Base-by-base conservation (phyloP, 2,113 vertebrate genomes). In the Xiphophorus couchianus region DNA sequence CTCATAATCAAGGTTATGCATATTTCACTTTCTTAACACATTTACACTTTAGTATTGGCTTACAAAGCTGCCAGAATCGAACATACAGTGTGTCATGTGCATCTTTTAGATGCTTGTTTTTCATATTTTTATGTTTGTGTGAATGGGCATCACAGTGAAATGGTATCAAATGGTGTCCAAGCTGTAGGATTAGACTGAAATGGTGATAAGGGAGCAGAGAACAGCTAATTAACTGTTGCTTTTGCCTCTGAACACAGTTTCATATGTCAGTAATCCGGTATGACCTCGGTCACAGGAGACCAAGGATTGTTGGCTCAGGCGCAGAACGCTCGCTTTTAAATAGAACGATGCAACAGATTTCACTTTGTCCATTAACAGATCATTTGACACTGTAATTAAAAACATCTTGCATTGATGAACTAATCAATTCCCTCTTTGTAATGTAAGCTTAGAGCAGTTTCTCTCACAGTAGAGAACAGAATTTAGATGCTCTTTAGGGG, bases 311-410 rank as follows among this genome's bases (percentile, higher is more conserved):
- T 84, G 78, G 66, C 87, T 80, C 35, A 37, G 77, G 67, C 29
- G 51, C 81, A 78, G 61, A 77, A 85, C 75, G 61, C 84, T 83
- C 66, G 63, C 81, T 83, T 91, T 88, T 84, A 92, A 85, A 86
- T 86, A 82, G 85, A 84, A 91, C 74, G 71, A 91, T 88, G 86
- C 81, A 90, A 90, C 83, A 92, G 83, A 90, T 93, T 93, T 90
- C 84, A 89, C 84, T 91, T 88, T 86, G 86, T 92, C 87, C 85
- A 92, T 91, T 93, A 93, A 86, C 90, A 92, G 91, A 92, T 93
- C 86, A 90, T 92, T 92, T 92, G 90, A 92, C 92, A 90, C 74
- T 91, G 92, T 94, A 93, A 94, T 94, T 93, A 93, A 93, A 92
- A 92, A 91, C 86, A 93, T 88, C 88, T 93, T 67, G 27, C 77